Conservation (phyloP, 23 tunicate species). For the Oikopleura dioica region DNA sequence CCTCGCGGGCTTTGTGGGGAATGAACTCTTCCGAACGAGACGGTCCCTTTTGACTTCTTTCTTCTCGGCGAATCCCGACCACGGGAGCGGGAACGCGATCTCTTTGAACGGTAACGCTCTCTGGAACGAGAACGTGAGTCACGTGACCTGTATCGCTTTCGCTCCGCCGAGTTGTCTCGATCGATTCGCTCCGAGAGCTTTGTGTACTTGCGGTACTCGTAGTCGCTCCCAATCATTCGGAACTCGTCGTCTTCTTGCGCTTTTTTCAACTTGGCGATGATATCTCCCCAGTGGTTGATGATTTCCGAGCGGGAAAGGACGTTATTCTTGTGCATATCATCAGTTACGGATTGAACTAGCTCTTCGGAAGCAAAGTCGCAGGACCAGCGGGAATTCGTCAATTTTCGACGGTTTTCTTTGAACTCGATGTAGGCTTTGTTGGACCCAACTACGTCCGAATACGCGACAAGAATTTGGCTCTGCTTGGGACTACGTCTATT, state of each 20-base stretch:
- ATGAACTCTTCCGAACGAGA: not conserved
- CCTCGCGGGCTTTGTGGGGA: not conserved
- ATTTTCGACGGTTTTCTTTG: not conserved
- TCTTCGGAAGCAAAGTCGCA: not conserved
- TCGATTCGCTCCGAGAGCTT: not conserved
- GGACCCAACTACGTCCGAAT: not conserved
- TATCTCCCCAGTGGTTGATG: not conserved
- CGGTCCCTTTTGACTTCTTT: not conserved
- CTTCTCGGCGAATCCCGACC: not conserved
- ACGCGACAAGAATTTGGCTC: not conserved
- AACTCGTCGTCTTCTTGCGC: not conserved
- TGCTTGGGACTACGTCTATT: not conserved
- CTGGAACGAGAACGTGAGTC: not conserved
- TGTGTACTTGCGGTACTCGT: not conserved
- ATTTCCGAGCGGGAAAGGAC: not conserved
- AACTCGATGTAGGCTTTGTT: not conserved
- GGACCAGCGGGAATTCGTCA: not conserved
- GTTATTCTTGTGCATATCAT: not conserved
- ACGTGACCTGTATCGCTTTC: not conserved
- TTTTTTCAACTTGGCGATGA: not conserved
- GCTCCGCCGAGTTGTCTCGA: not conserved
- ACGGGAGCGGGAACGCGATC: not conserved
- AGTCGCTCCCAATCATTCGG: not conserved
- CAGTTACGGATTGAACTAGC: not conserved
- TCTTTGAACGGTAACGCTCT: not conserved